Base-by-base conservation (phyloP, 2,888 invertebrate species). In the Mylabris sibirica region DNA sequence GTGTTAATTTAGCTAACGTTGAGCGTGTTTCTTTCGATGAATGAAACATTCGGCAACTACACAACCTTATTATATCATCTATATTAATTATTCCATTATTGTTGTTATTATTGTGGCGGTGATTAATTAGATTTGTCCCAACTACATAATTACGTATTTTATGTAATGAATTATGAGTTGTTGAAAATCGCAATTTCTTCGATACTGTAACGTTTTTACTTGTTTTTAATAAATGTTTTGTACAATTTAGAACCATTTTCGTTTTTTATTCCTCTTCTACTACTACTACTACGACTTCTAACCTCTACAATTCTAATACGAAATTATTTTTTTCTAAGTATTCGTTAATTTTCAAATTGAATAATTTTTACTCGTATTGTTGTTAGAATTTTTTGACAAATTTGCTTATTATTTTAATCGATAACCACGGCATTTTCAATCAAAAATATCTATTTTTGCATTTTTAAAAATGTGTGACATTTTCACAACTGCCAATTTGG, bases 1-100 rank as follows among this genome's bases (percentile, higher is more conserved):
- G 84, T 44, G 83, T 79, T 62, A 84, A 74, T 73, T 83, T 83
- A 9, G 82, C 79, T 65, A 81, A 72, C 12, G 78, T 76, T 8
- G 77, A 73, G 59, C 79, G 77, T n/a, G 78, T 77, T 70, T 82
- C 82, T 66, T 80, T 80, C 30, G 30, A 30, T 5, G 74, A 75
- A 63, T 75, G 76, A 53, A 74, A 69, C 59, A 72, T 71, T 60
- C 73, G 64, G 60, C 75, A 77, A 65, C 69, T 68, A 74, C 77
- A 79, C 73, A 69, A 60, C 41, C 60, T 65, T 26, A 68, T 4
- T 3, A 20, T 17, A 49, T 49, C 49, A 2, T 20, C 17, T 6
- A 6, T 62, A 65, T 34, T 57, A n/a, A n/a, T n/a, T 6, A 61
- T 41, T 41, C 14, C 34, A 49, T 60, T 59, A 64, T 34, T 62